Conservation (phyloP, 30 jellyfish, hydroid and myxozoan genomes). For the Rhopilema esculentum region DNA sequence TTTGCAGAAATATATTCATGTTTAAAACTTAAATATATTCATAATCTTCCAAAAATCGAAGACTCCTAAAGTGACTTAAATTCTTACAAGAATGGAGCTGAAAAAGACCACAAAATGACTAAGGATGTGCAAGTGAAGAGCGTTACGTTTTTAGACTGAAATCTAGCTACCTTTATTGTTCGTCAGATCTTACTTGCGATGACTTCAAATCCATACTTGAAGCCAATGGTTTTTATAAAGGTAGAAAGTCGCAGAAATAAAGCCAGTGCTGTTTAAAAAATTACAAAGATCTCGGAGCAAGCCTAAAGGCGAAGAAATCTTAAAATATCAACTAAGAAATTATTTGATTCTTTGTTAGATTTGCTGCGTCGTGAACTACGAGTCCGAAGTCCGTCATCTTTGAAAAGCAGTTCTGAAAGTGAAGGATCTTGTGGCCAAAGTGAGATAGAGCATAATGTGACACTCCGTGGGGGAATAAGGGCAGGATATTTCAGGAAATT, state of each 20-base stretch:
- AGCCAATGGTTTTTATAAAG: neutral
- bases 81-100: too few species aligned
- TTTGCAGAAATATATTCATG: too few species aligned
- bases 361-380: constrained; percentile 43
- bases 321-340: neutral
- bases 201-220: too few species aligned
- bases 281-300: neutral
- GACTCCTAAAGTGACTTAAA: too few species aligned
- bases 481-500: constrained; percentile 97
- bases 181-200: too few species aligned
- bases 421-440: constrained; percentile 97
- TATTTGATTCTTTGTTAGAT: constrained; percentile 3
- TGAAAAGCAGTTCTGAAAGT: constrained; percentile 8
- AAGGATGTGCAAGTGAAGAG: too few species aligned
- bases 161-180: too few species aligned
- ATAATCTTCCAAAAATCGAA: too few species aligned
- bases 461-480: constrained; percentile 92
- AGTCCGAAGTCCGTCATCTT: constrained; percentile 46
- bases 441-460: constrained; percentile 77
- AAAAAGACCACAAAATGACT: too few species aligned
- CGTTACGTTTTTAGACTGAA: too few species aligned
- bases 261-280: neutral
- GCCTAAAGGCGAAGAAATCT: neutral
- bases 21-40: too few species aligned
- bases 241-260: neutral